Evolutionary conservation across 2,888 invertebrate species (phyloP), one percentile per base, ranked within the genome.

Genomic region (Achlya flavicornis): DNA sequence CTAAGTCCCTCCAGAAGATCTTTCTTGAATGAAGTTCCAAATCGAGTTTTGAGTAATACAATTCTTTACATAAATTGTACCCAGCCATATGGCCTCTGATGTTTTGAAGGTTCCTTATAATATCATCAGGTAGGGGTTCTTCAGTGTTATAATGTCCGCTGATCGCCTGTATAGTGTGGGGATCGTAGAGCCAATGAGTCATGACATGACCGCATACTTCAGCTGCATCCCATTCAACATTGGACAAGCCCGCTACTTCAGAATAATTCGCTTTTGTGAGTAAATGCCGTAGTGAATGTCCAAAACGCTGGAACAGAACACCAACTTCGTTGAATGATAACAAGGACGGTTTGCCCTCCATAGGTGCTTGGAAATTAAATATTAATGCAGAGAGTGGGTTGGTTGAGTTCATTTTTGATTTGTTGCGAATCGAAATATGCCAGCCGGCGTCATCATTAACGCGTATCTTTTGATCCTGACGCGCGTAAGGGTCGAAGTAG

Each of bases 161-260:
- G 61, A 98, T 94, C 0, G 94, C 89, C 76, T 94, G 92, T 43
- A 95, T 84, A 3, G 94, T 94, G 32, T 91, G 80, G 0, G 95
- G 94, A 74, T 97, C 96, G 71, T 96, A 96, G 8, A 98, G 88
- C 96, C 97, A 98, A 81, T 97, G 96, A 0, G 95, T 94, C 95
- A 99, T 95, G 63, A 99, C 97, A 76, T 97, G 95, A 0, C 97
- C 96, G 67, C 97, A 96, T 0, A 98, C 95, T 81, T 97, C 96
- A 0, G 97, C 96, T 0, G 98, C 97, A 88, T 99, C 99, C 98
- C 98, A 98, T 92, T 99, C 99, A 0, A 99, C 95, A 84, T 97
- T 97, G 0, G 96, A 96, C 32, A 97, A 90, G 0, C 98, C 98
- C 3, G 98, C 96, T 0, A 98, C 95, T 85, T 98, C 98, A 0